Evolutionary conservation across 1,140 invertebrate species (phyloP).

Genomic region (Aphidius gifuensis): DNA sequence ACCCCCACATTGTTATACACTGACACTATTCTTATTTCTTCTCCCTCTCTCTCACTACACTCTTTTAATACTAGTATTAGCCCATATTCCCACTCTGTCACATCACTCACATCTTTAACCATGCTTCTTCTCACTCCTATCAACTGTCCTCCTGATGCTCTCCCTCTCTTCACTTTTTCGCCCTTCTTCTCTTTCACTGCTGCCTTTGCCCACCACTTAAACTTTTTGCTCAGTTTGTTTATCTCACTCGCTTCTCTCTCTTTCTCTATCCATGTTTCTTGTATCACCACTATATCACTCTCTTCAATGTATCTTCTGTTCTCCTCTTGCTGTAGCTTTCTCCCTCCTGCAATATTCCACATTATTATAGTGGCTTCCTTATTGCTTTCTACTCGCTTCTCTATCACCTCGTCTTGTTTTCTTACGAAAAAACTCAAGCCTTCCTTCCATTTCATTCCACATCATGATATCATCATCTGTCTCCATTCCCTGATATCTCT

Average conservation of each 20-base stretch:
- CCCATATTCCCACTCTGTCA: conserved; percentile 14
- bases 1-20: conserved; percentile 22
- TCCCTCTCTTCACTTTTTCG: conserved; percentile 27
- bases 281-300: conserved; percentile 20
- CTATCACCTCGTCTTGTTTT: conserved; percentile 2
- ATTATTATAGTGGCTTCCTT: not conserved
- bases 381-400: conserved; percentile 3
- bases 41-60: not conserved
- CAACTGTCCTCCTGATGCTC: too few species aligned
- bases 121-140: conserved; percentile 24
- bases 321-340: conserved; percentile 1
- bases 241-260: conserved; percentile 16
- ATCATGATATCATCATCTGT: too few species aligned
- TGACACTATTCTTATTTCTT: conserved; percentile 6
- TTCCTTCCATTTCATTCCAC: too few species aligned
- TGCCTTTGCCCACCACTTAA: conserved; percentile 21
- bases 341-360: conserved; percentile 1
- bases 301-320: not conserved
- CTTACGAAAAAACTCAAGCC: too few species aligned
- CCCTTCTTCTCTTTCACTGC: conserved; percentile 24
- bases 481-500: not conserved
- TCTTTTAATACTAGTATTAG: conserved; percentile 10
- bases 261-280: conserved; percentile 27
- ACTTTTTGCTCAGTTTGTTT: conserved; percentile 16
- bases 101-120: not conserved